Percentiles rank a stretch among this genome's conserved stretches.
These are phyloP conservation scores for Heterohyrax brucei DNA, from an alignment of 2,797 vertebrate genomes.

Conservation along the genomic window DNA sequence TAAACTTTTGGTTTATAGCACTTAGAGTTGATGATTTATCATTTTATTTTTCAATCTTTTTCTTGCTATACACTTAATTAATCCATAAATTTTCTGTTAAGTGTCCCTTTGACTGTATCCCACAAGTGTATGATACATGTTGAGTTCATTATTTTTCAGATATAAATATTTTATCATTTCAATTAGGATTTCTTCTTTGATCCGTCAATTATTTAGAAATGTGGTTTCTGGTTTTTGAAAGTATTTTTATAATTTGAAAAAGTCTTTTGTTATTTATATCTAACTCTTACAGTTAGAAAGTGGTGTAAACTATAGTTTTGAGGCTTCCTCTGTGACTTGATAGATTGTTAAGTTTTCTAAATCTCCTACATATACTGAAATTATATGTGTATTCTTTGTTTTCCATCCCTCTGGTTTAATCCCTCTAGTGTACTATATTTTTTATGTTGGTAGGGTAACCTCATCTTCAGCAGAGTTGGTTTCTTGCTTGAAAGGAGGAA, in stretches of 20 bases:
- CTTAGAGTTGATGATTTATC: conserved; percentile 40
- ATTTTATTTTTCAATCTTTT: conserved; percentile 56
- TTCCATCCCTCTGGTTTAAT: conserved; percentile 26
- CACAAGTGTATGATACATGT: conserved; percentile 10
- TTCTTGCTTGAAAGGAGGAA: neutral
- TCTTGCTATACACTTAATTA: conserved; percentile 53
- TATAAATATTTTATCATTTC: conserved; percentile 78
- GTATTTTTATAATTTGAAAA: conserved; percentile 63
- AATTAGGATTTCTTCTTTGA: conserved; percentile 69
- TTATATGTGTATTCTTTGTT: conserved; percentile 45
- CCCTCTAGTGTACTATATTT: conserved; percentile 24
- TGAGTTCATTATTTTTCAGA: conserved; percentile 70
- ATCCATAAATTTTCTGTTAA: conserved; percentile 67
- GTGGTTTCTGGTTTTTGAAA: conserved; percentile 67
- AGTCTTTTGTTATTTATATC: conserved; percentile 41
- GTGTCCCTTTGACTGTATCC: conserved; percentile 48
- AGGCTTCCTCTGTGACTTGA: conserved; percentile 61
- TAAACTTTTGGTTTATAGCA: conserved; percentile 29
- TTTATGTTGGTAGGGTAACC: neutral
- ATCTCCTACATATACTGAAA: conserved; percentile 14
- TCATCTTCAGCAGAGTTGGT: neutral
- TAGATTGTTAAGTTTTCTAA: conserved; percentile 54
- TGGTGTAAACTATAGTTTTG: conserved; percentile 51
- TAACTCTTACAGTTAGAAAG: conserved; percentile 65
- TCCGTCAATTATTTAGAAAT: conserved; percentile 73